phyloP scores from a whole-genome alignment of 2,888 invertebrate genomes.

The Mamestra brassicae region DNA sequence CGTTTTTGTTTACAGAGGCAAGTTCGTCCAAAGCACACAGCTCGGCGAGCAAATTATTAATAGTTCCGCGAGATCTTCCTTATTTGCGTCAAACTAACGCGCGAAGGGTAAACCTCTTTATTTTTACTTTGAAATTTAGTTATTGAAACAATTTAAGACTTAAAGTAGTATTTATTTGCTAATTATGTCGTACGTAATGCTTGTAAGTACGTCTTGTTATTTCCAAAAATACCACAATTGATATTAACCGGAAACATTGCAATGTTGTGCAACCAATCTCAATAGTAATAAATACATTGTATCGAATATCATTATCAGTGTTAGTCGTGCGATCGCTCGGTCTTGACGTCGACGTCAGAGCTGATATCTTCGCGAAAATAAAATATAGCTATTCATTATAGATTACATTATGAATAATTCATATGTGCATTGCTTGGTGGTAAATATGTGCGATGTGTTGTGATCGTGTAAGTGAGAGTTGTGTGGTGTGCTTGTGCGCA shows the following conservation, averaged over 20 bases:
- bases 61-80: constrained; percentile 88
- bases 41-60: constrained; percentile 85
- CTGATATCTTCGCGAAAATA: constrained; percentile 63
- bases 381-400: constrained; percentile 57
- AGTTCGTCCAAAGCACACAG: constrained; percentile 83
- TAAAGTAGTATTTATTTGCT: background rate
- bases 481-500: constrained; percentile 70
- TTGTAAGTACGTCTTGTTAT: constrained; percentile 14
- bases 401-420: constrained; percentile 66
- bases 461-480: constrained; percentile 57
- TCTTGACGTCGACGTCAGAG: constrained; percentile 70
- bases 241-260: constrained; percentile 37
- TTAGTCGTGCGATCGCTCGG: constrained; percentile 60
- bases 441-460: constrained; percentile 48
- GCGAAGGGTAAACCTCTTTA: constrained; percentile 81
- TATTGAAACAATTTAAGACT: constrained; percentile 1
- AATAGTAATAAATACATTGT: constrained; percentile 54
- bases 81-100: constrained; percentile 90
- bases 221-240: constrained; percentile 35
- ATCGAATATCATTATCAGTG: constrained; percentile 63
- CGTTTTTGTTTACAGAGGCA: constrained; percentile 79
- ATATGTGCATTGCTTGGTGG: constrained; percentile 54
- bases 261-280: constrained; percentile 49
- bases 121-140: constrained; percentile 27
- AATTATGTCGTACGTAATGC: constrained; percentile 21